Conservation (phyloP, 2,113 vertebrate genomes). For the Tretioscincus oriximinensis region DNA sequence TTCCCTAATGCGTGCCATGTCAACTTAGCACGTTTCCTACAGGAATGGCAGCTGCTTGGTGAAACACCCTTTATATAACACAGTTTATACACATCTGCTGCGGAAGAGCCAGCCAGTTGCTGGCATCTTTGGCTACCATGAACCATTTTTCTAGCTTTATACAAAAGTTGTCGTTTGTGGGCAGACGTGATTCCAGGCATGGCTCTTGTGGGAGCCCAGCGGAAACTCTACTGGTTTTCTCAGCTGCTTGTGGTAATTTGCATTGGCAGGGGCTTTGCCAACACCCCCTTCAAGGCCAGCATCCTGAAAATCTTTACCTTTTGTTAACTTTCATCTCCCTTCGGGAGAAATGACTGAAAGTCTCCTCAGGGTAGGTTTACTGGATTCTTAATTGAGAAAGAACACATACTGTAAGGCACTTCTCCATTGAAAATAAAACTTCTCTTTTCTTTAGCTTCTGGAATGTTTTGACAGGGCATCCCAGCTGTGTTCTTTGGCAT, state of each 20-base stretch:
- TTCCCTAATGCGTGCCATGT: neutral
- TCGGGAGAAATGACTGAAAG: neutral
- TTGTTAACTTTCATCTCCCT: neutral
- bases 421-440: neutral
- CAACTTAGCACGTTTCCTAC: neutral
- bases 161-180: conserved; percentile 10
- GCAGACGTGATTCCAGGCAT: conserved; percentile 26
- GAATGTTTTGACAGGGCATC: neutral
- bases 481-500: neutral
- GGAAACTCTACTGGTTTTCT: conserved; percentile 9
- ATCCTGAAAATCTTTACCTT: neutral
- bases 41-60: neutral
- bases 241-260: conserved; percentile 18
- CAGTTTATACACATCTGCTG: neutral
- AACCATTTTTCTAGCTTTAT: conserved; percentile 19
- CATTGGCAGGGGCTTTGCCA: conserved; percentile 2
- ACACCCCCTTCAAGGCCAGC: neutral
- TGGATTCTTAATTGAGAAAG: neutral
- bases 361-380: neutral
- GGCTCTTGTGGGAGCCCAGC: conserved; percentile 12
- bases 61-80: neutral
- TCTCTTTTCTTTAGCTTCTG: neutral
- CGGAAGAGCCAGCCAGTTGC: neutral
- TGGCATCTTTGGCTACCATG: neutral
- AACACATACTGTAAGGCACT: neutral